Evolutionary conservation across 1,140 invertebrate species (phyloP).

Genomic region (Heliconius hermathena): DNA sequence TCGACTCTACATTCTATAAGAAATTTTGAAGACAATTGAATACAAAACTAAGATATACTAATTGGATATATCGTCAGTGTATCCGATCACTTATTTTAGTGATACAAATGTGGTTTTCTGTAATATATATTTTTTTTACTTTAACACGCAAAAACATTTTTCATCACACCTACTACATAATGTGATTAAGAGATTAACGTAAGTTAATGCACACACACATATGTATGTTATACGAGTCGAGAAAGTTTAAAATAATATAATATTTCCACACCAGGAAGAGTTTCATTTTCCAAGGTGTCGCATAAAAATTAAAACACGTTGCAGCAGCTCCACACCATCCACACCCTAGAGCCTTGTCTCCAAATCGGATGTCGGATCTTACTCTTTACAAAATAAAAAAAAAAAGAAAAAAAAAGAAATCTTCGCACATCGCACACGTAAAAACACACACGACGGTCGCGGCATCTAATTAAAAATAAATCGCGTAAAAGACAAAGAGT

Average conservation of each 20-base stretch:
- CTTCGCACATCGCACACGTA: conserved; percentile 41
- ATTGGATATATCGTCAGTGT: too few relatives aligned
- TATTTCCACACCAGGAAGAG: conserved; percentile 8
- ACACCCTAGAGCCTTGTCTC: background rate
- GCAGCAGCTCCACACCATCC: background rate
- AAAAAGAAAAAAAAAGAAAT: conserved; percentile 26
- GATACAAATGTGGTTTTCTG: background rate
- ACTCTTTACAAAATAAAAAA: background rate
- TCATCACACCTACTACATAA: background rate
- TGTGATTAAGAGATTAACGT: conserved; percentile 1
- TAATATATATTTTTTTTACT: background rate
- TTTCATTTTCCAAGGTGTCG: conserved; percentile 7
- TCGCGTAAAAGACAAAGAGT: conserved; percentile 76
- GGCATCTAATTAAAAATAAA: conserved; percentile 76
- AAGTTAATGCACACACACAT: conserved; percentile 5
- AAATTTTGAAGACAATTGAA: too few relatives aligned
- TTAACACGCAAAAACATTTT: background rate
- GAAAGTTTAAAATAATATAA: conserved; percentile 7
- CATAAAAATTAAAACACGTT: conserved; percentile 20
- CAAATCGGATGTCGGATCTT: conserved; percentile 16
- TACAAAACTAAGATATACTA: too few relatives aligned
- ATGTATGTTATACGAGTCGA: background rate
- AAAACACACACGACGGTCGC: conserved; percentile 38
- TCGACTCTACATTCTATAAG: too few relatives aligned
- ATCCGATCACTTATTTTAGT: too few relatives aligned